These are phyloP conservation scores for Catalaphyllia jardinei DNA, from an alignment of 64 coral and sea anemone species.

Conservation along the genomic window DNA sequence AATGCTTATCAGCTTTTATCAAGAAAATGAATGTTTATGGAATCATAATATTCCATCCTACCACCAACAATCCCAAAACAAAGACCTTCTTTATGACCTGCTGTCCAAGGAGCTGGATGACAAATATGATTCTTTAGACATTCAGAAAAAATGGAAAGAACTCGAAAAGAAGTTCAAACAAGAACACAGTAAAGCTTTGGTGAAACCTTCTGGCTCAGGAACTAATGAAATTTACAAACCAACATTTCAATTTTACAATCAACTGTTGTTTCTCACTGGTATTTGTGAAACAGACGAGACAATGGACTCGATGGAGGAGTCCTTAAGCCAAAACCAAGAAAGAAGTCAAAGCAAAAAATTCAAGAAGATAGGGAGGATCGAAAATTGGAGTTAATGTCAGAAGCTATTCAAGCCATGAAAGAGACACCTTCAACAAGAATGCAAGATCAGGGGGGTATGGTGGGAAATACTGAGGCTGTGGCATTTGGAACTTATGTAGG, in stretches of 20 bases:
- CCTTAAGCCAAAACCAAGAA: slow-evolving; percentile 43
- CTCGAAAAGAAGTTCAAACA: slow-evolving; percentile 39
- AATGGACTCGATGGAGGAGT: not conserved
- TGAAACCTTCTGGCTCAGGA: slow-evolving; percentile 39
- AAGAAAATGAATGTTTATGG: slow-evolving; percentile 24
- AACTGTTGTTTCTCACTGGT: slow-evolving; percentile 31
- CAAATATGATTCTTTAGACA: slow-evolving; percentile 49
- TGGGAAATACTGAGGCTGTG: slow-evolving; percentile 45
- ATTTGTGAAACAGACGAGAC: slow-evolving; percentile 51
- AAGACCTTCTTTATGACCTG: slow-evolving; percentile 26
- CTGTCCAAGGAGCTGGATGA: slow-evolving; percentile 28
- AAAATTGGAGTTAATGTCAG: slow-evolving; percentile 47
- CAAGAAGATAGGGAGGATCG: slow-evolving; percentile 16
- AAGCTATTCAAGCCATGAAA: slow-evolving; percentile 59
- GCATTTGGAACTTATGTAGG: slow-evolving; percentile 67
- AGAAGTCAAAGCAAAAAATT: slow-evolving; percentile 33
- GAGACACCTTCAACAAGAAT: not conserved
- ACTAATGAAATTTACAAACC: slow-evolving; percentile 49
- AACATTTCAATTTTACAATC: slow-evolving; percentile 50
- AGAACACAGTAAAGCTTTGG: slow-evolving; percentile 16
- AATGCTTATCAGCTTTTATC: not conserved
- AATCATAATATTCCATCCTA: slow-evolving; percentile 49
- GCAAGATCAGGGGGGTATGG: not conserved
- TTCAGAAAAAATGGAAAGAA: slow-evolving; percentile 57
- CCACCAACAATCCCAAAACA: slow-evolving; percentile 33